These are phyloP conservation scores for Tetrapedia diversipes DNA, from an alignment of 2,888 invertebrate species.

Conservation along the genomic window DNA sequence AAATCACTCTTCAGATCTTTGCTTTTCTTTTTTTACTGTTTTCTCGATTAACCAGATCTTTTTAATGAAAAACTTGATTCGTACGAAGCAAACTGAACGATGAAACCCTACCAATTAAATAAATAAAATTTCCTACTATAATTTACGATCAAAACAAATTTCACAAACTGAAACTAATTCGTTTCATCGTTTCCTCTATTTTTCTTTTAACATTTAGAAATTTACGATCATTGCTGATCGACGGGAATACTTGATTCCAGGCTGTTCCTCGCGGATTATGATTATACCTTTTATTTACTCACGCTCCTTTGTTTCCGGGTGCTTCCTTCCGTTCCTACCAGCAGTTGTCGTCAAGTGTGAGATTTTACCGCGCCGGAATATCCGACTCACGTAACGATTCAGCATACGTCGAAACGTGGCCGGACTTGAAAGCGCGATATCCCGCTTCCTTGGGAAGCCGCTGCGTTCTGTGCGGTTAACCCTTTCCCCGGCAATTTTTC, in stretches of 20 bases:
- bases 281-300: slow-evolving; percentile 24
- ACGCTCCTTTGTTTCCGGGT: neutral
- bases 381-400: slow-evolving; percentile 57
- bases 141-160: no score
- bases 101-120: no score
- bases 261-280: slow-evolving; percentile 25
- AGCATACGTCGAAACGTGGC: slow-evolving; percentile 55
- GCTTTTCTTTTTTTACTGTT: no score
- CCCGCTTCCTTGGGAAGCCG: slow-evolving; percentile 3
- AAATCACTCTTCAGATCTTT: neutral
- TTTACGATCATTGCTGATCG: slow-evolving; percentile 49
- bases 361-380: slow-evolving; percentile 58
- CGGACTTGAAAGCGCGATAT: slow-evolving; percentile 36
- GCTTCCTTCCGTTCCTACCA: neutral
- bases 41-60: no score
- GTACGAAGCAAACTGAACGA: no score
- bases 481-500: slow-evolving; percentile 13
- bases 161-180: no score
- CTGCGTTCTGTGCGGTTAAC: slow-evolving; percentile 12
- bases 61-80: no score
- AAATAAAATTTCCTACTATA: no score
- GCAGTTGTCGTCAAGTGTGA: slow-evolving; percentile 50
- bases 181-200: no score
- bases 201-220: no score
- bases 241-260: slow-evolving; percentile 48